A percentile compares a stretch with the other conserved stretches of the same genome.
Evolutionary conservation across 2,888 invertebrate genomes (phyloP).

Genomic region (Dolomedes plantarius): DNA sequence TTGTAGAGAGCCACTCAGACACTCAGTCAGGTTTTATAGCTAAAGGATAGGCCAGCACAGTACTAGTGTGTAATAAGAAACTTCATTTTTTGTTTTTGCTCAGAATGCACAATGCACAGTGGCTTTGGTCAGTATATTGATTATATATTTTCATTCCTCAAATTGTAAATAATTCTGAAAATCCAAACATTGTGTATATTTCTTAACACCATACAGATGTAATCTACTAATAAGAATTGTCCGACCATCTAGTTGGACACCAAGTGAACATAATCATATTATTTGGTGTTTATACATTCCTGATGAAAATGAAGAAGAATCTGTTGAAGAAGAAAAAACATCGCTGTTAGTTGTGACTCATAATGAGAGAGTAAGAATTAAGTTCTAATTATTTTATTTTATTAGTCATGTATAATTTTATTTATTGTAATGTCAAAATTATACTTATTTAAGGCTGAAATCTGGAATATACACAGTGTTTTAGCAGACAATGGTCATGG

Average conservation of each 20-base stretch:
- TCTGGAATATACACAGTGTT: conserved; percentile 80
- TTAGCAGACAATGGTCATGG: conserved; percentile 77
- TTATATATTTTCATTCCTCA: too few species aligned
- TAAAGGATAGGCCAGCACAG: too few species aligned
- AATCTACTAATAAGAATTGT: conserved; percentile 79
- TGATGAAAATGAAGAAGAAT: conserved; percentile 77
- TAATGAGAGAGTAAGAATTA: conserved; percentile 80
- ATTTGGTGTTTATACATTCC: conserved; percentile 97
- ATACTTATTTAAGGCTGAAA: conserved; percentile 77
- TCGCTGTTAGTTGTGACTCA: conserved; percentile 86
- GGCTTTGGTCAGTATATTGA: too few species aligned
- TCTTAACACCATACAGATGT: conserved; percentile 46
- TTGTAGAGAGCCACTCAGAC: too few species aligned
- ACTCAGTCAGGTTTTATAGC: too few species aligned
- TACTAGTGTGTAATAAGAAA: too few species aligned
- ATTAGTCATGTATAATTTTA: not conserved
- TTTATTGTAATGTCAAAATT: not conserved
- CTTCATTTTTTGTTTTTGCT: too few species aligned
- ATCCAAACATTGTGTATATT: too few species aligned
- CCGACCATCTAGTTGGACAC: conserved; percentile 79
- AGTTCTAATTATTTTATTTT: not conserved
- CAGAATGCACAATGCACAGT: too few species aligned
- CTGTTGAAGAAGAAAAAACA: conserved; percentile 82
- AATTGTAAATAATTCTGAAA: too few species aligned
- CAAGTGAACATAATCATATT: conserved; percentile 82